Percentiles rank a stretch among this genome's conserved stretches.
These are phyloP conservation scores for Myzus persicae DNA, from an alignment of 1,140 invertebrate genomes.

Conservation along the genomic window DNA sequence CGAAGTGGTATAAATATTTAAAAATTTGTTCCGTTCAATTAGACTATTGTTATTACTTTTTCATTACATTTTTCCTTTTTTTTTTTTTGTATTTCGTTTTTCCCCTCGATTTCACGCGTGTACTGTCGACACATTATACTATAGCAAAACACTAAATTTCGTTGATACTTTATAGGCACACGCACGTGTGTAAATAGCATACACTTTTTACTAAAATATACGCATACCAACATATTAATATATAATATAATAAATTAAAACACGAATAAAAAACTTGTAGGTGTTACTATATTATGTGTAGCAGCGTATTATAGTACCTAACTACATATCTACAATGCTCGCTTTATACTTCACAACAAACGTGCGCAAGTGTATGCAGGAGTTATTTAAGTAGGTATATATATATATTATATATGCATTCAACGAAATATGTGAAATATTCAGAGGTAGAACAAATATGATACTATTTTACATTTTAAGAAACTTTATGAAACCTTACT, in stretches of 20 bases:
- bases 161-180: not conserved
- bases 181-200: not conserved
- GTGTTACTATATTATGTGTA: not conserved
- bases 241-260: conserved; percentile 14
- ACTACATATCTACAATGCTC: not conserved
- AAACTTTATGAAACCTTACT: not conserved
- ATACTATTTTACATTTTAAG: conserved; percentile 7
- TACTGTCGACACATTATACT: not conserved
- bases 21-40: not conserved
- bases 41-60: not conserved
- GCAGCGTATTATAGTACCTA: too few species aligned
- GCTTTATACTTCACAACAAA: not conserved
- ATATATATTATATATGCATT: not conserved
- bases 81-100: not conserved
- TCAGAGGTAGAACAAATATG: not conserved
- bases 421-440: not conserved
- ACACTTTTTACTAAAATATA: not conserved
- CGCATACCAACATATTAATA: not conserved
- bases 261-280: not conserved
- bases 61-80: not conserved
- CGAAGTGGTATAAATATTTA: not conserved
- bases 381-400: conserved; percentile 1
- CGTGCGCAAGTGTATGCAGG: not conserved
- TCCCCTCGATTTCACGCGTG: not conserved
- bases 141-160: not conserved